Conservation (phyloP, 2,113 vertebrate species). For the Himantopus leucocephalus region DNA sequence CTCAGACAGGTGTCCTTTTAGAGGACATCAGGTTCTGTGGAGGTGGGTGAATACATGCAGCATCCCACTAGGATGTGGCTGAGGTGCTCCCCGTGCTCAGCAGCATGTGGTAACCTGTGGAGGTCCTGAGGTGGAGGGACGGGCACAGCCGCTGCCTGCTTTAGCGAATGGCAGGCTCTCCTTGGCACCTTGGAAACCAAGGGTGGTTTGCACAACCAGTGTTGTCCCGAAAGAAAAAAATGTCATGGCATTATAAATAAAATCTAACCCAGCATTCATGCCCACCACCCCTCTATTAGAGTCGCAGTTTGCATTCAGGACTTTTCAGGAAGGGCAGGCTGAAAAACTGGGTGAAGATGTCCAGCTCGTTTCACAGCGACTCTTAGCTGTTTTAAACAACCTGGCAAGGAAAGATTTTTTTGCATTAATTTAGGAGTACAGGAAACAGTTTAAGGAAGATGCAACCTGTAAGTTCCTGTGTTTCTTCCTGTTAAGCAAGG, state of each 20-base stretch:
- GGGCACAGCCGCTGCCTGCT: background rate
- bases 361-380: background rate
- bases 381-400: background rate
- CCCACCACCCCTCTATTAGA: background rate
- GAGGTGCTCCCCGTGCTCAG: background rate
- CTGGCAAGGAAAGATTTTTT: background rate
- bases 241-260: background rate
- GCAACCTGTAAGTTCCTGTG: conserved; percentile 10
- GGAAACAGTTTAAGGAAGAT: conserved; percentile 38
- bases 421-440: background rate
- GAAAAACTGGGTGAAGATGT: background rate
- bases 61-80: background rate
- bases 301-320: background rate
- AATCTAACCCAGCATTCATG: background rate
- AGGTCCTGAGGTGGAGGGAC: background rate
- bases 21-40: background rate
- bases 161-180: background rate
- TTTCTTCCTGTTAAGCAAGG: conserved; percentile 21
- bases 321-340: background rate
- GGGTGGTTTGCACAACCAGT: fast-evolving
- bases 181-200: background rate
- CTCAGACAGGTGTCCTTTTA: background rate
- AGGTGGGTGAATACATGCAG: background rate
- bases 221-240: background rate
- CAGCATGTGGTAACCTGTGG: background rate